Base-by-base conservation (phyloP, 2,113 vertebrate genomes). In the Pyrgilauda ruficollis region DNA sequence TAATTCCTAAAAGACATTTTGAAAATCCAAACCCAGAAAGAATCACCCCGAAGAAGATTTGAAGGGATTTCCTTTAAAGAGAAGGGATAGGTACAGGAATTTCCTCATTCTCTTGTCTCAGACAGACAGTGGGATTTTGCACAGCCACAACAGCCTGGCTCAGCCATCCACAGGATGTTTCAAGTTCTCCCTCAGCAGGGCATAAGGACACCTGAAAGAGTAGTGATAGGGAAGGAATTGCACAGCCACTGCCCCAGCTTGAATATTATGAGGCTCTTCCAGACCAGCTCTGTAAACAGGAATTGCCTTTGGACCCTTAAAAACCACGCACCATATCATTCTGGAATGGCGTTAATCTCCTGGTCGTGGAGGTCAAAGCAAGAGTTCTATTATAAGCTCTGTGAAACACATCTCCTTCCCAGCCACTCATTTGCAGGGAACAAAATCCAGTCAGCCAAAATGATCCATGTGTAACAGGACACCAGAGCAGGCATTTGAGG, bases 321-420 rank as follows among this genome's bases (percentile, higher is more conserved):
- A 78, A 94, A 87, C 50, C 80, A 78, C 0, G 2, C 44, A 58
- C 56, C 39, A 4, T 93, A 91, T 93, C 87, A 35, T 63, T 89
- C 74, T 62, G 88, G 93, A 92, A 97, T 63, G 91, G 91, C 0
- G 72, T 69, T 96, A 95, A 97, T 95, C 94, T 87, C 76, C 73
- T 18, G n/a, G 85, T 66, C 2, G 0, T 23, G 41, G 84, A 86
- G 87, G 91, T 84, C 88, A 94, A 81, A 95, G 87, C 49, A 75
- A 76, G 35, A 33, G 88, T 96, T 95, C 94, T 97, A 93, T 97
- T 96, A 87, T 87, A 96, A 95, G 93, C 85, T 67, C 73, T 22
- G 52, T 62, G 62, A 90, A 92, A 93, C 83, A 92, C 90, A 79
- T 92, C 84, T 83, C 67, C 78, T 83, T 69, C 62, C 53, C 90